phyloP scores from a whole-genome alignment of 2,888 invertebrate species.

The Scaptomyza tumidula region DNA sequence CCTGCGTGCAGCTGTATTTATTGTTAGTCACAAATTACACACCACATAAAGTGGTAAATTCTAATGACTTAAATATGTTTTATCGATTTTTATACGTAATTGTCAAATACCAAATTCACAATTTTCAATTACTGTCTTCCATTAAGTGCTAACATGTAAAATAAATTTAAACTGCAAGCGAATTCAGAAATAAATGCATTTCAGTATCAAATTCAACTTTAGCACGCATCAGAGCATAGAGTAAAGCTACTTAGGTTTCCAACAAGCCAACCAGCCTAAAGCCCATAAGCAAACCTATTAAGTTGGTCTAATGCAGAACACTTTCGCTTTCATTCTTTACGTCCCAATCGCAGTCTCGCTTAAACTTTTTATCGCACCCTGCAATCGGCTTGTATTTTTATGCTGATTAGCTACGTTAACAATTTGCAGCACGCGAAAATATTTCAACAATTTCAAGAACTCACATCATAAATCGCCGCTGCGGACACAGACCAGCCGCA shows the following conservation, averaged over 20 bases:
- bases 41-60: no score
- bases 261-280: not conserved
- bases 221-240: slow-evolving; percentile 34
- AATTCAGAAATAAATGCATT: slow-evolving; percentile 15
- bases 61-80: no score
- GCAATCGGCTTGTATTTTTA: slow-evolving; percentile 63
- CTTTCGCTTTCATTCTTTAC: slow-evolving; percentile 45
- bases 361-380: slow-evolving; percentile 17
- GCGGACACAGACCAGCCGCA: slow-evolving; percentile 12
- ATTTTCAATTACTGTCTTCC: slow-evolving; percentile 7
- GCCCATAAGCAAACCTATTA: slow-evolving; percentile 52
- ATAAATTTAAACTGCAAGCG: slow-evolving; percentile 16
- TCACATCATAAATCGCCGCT: slow-evolving; percentile 61
- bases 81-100: no score
- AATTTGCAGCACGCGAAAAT: slow-evolving; percentile 75
- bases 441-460: slow-evolving; percentile 62
- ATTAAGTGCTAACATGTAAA: slow-evolving; percentile 26
- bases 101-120: not conserved
- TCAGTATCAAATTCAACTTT: slow-evolving; percentile 5
- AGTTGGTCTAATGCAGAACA: slow-evolving; percentile 48
- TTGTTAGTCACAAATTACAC: no score
- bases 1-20: no score
- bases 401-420: slow-evolving; percentile 74
- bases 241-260: not conserved
- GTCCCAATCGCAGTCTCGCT: not conserved